A percentile compares a stretch with the other conserved stretches of the same genome.
Conservation (phyloP, 2,888 invertebrate species). For the Synanthedon formicaeformis region DNA sequence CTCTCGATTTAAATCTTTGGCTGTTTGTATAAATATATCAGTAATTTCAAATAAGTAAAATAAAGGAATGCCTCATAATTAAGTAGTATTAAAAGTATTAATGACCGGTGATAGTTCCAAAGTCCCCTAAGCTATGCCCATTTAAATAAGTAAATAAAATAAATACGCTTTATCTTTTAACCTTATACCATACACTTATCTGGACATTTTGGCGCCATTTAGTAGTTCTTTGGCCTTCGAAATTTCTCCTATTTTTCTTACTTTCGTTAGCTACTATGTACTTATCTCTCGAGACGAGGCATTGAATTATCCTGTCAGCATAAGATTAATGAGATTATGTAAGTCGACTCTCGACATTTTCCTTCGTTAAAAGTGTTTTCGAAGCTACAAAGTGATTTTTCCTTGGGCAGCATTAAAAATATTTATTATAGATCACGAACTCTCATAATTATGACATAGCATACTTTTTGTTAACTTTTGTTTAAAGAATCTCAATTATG, state of each 20-base stretch:
- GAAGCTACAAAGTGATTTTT: not conserved
- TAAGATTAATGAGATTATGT: conserved; percentile 44
- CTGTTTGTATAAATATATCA: no score
- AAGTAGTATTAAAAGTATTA: no score
- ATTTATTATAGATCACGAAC: not conserved
- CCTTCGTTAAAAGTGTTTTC: not conserved
- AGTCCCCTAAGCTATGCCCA: no score
- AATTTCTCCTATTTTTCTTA: conserved; percentile 12
- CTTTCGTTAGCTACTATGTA: conserved; percentile 9
- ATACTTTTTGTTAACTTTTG: no score
- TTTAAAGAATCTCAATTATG: no score
- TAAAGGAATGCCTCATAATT: no score
- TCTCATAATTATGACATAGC: no score
- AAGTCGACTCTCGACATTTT: conserved; percentile 3
- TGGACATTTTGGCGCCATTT: conserved; percentile 12
- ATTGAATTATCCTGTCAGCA: conserved; percentile 41
- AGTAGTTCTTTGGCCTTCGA: conserved; percentile 2
- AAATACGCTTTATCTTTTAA: conserved; percentile 14
- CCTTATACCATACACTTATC: not conserved
- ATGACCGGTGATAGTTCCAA: no score
- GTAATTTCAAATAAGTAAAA: no score
- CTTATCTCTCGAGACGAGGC: conserved; percentile 13
- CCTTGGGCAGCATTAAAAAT: not conserved
- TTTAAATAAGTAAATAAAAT: no score
- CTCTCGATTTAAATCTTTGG: no score